phyloP scores from a whole-genome alignment of 1,140 invertebrate species.

The Drosophila malerkotliana region DNA sequence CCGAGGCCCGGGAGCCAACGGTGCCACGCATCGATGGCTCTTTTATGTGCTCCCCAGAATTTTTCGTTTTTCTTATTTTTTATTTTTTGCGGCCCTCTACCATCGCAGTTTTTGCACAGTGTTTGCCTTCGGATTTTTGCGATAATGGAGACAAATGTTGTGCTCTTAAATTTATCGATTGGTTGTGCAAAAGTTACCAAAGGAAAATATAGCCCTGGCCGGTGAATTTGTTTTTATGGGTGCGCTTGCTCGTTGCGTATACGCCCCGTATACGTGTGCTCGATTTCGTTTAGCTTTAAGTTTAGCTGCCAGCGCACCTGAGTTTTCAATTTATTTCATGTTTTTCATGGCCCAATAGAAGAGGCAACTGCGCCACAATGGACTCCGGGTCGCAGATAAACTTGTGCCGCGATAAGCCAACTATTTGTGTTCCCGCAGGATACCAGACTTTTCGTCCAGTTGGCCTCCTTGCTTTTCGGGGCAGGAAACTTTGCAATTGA shows the following conservation, averaged over 20 bases:
- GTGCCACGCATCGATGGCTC: conserved; percentile 72
- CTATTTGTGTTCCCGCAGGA: conserved; percentile 33
- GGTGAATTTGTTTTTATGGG: conserved; percentile 67
- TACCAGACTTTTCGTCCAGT: conserved; percentile 1
- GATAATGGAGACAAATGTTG: conserved; percentile 82
- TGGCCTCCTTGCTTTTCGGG: background rate
- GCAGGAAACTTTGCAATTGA: conserved; percentile 64
- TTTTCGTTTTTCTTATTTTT: conserved; percentile 46
- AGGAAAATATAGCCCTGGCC: conserved; percentile 55
- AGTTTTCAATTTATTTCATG: conserved; percentile 70
- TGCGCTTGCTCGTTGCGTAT: conserved; percentile 26
- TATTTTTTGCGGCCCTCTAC: conserved; percentile 27
- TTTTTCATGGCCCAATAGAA: conserved; percentile 62
- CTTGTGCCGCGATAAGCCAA: conserved; percentile 56
- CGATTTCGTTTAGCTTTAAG: conserved; percentile 36
- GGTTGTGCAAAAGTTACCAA: conserved; percentile 54
- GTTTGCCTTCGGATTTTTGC: conserved; percentile 75
- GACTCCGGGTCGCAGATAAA: conserved; percentile 49
- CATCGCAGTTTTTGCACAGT: conserved; percentile 42
- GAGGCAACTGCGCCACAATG: conserved; percentile 57
- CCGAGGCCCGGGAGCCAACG: conserved; percentile 19
- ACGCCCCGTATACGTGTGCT: conserved; percentile 33
- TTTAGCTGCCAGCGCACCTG: conserved; percentile 42
- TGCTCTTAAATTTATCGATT: conserved; percentile 81
- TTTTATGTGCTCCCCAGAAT: conserved; percentile 74